These are phyloP conservation scores for Rhynchophorus ferrugineus DNA, from an alignment of 1,140 invertebrate species.

Conservation along the genomic window DNA sequence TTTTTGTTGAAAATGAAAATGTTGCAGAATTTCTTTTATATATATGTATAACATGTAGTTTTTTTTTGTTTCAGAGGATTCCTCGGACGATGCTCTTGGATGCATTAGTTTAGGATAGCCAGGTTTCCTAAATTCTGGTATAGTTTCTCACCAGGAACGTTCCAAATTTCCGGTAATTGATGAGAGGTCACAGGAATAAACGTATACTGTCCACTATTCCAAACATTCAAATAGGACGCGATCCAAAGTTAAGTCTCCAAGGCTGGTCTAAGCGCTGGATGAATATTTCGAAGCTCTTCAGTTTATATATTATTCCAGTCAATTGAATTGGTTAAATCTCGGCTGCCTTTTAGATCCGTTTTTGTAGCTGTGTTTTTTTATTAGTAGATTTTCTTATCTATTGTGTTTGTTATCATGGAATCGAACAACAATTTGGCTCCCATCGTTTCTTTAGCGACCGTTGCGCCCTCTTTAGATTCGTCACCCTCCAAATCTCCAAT, in stretches of 20 bases:
- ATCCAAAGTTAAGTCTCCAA: constrained; percentile 31
- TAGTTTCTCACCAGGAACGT: constrained; percentile 8
- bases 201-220: constrained; percentile 18
- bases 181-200: constrained; percentile 26
- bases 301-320: constrained; percentile 20
- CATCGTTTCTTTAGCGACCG: constrained; percentile 38
- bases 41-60: too few species aligned
- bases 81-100: not conserved
- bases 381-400: not conserved
- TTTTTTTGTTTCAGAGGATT: not conserved
- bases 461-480: constrained; percentile 24
- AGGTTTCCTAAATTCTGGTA: not conserved
- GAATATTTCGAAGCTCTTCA: constrained; percentile 12
- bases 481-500: constrained; percentile 22
- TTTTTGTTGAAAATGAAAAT: too few species aligned
- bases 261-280: constrained; percentile 34
- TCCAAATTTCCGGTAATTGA: constrained; percentile 26
- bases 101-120: not conserved
- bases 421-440: constrained; percentile 31
- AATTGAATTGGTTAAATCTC: constrained; percentile 18
- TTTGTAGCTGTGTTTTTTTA: constrained; percentile 1
- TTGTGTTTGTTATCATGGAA: constrained; percentile 1
- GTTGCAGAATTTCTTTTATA: too few species aligned
- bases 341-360: not conserved
- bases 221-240: constrained; percentile 26